phyloP scores from a whole-genome alignment of 2,113 vertebrate genomes.

The Clarias batrachus region DNA sequence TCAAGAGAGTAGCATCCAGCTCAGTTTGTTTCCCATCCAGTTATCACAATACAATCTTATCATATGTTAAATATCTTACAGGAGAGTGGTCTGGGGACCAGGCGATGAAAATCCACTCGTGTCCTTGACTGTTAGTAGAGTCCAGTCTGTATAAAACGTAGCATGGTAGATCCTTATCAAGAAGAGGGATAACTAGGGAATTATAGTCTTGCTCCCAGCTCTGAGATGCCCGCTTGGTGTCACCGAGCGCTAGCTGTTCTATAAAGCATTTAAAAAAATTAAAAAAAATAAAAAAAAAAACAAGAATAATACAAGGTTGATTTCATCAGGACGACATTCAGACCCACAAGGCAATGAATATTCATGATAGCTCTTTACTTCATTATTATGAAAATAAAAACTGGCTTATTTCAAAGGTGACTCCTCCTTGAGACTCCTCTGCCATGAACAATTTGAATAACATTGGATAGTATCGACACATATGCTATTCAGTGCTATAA shows the following conservation, averaged over 20 bases:
- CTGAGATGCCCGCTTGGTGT: conserved; percentile 72
- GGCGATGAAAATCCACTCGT: conserved; percentile 94
- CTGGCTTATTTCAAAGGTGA: not conserved
- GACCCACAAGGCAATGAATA: not conserved
- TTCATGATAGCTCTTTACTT: not conserved
- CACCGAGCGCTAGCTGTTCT: conserved; percentile 88
- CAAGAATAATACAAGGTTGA: not conserved
- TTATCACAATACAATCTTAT: not conserved
- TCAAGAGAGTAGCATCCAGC: not conserved
- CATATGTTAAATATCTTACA: conserved; percentile 72
- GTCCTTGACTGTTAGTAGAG: conserved; percentile 91
- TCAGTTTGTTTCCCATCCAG: not conserved
- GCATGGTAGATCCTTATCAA: conserved; percentile 86
- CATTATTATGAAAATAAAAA: not conserved
- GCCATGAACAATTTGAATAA: not conserved
- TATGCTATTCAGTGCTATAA: not conserved
- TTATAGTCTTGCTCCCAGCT: conserved; percentile 95
- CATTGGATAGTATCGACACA: not conserved
- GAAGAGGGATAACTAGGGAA: conserved; percentile 80
- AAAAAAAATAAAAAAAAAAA: not conserved
- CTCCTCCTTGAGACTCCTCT: not conserved
- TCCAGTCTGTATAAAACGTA: conserved; percentile 93
- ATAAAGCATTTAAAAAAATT: conserved; percentile 55
- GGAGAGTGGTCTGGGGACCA: conserved; percentile 91
- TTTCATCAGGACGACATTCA: conserved; percentile 10